A percentile compares a stretch with the other conserved stretches of the same genome.
Conservation (phyloP, 2,113 vertebrate species). For the Microtus oregoni region DNA sequence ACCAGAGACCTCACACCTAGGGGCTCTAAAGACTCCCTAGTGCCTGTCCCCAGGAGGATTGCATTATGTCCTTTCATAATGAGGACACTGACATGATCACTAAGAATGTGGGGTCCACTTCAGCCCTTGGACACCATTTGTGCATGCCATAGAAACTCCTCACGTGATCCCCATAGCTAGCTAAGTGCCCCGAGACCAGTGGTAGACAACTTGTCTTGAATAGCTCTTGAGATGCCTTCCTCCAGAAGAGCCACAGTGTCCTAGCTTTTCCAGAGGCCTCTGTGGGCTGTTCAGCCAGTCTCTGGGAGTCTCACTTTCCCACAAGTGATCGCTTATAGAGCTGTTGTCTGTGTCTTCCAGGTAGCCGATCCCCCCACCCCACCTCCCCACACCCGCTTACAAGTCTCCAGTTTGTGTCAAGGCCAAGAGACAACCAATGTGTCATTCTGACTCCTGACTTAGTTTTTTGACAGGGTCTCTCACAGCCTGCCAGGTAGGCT, state of each 20-base stretch:
- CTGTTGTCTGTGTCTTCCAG: not conserved
- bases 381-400: not conserved
- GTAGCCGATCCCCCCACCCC: not conserved
- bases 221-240: too few species aligned
- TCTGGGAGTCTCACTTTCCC: fast-evolving
- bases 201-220: fast-evolving
- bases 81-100: not conserved
- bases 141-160: fast-evolving
- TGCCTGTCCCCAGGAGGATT: fast-evolving
- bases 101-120: not conserved
- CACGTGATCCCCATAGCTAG: fast-evolving
- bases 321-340: not conserved
- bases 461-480: not conserved
- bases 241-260: fast-evolving
- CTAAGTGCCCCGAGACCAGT: too few species aligned
- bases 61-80: not conserved
- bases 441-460: not conserved
- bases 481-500: not conserved
- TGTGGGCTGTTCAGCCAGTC: fast-evolving
- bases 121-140: too few species aligned
- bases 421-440: not conserved
- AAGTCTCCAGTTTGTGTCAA: not conserved
- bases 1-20: not conserved
- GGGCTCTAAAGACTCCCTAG: not conserved
- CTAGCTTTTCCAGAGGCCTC: too few species aligned